Percentiles rank a stretch among this genome's conserved stretches.
Conservation (phyloP, 2,888 invertebrate species). For the Odontocerum albicorne region DNA sequence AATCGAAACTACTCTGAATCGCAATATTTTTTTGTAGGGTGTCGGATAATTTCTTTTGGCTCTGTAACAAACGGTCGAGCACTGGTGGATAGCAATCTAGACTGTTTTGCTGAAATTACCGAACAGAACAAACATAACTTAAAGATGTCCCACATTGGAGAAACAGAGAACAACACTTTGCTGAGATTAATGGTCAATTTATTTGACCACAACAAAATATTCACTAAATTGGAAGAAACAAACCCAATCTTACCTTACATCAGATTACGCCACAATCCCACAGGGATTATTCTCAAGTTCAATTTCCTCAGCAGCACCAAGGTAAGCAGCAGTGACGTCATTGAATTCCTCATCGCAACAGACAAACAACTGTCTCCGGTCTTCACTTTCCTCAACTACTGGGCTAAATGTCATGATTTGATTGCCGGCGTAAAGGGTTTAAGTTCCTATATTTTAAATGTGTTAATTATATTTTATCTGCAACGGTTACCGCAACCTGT, state of each 20-base stretch:
- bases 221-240: conserved; percentile 63
- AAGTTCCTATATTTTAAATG: conserved; percentile 69
- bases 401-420: conserved; percentile 67
- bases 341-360: conserved; percentile 60
- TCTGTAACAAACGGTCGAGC: conserved; percentile 73
- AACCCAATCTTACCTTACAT: conserved; percentile 78
- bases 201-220: conserved; percentile 44
- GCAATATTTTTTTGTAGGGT: conserved; percentile 46
- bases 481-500: conserved; percentile 59
- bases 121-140: no score
- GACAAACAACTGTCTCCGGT: conserved; percentile 62
- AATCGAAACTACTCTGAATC: no score
- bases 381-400: conserved; percentile 70
- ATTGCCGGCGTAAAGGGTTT: conserved; percentile 62
- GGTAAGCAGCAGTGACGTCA: conserved; percentile 64
- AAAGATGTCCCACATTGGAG: no score
- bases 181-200: not conserved
- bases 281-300: conserved; percentile 68
- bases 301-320: conserved; percentile 72
- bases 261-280: conserved; percentile 66
- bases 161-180: no score
- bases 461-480: conserved; percentile 70
- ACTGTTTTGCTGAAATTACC: conserved; percentile 64
- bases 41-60: conserved; percentile 63
- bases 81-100: conserved; percentile 71